Conservation (phyloP, 2,113 vertebrate species). For the Orthochromis malagaraziensis region DNA sequence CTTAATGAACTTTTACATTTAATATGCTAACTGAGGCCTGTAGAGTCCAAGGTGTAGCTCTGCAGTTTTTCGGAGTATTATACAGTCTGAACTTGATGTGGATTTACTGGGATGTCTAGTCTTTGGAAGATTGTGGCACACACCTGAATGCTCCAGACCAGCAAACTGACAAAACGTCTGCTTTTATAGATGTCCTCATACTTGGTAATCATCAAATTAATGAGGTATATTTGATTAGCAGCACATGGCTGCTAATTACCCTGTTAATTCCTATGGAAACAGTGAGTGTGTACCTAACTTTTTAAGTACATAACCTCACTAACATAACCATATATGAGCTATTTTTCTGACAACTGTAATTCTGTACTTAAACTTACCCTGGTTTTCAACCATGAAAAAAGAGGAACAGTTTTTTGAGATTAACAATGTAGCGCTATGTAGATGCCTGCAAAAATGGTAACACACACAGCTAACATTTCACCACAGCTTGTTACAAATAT, state of each 20-base stretch:
- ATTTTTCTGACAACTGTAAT: neutral
- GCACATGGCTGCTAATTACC: neutral
- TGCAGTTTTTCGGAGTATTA: neutral
- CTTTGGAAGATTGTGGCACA: neutral
- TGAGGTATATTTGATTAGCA: neutral
- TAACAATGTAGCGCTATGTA: neutral
- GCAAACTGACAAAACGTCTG: neutral
- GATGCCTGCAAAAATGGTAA: neutral
- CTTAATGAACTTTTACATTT: neutral
- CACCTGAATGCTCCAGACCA: neutral
- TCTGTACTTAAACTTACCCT: neutral
- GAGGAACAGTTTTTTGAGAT: neutral
- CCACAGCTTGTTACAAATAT: neutral
- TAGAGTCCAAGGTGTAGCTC: neutral
- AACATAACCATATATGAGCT: neutral
- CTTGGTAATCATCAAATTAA: neutral
- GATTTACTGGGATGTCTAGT: neutral
- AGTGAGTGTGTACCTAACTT: neutral
- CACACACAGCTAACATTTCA: neutral
- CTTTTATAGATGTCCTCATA: neutral
- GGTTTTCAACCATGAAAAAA: neutral
- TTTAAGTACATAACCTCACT: neutral
- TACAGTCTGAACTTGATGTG: neutral
- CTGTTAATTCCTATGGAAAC: neutral
- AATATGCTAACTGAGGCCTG: neutral